Conservation (phyloP, 2,113 vertebrate genomes). For the Hydrochoerus hydrochaeris region DNA sequence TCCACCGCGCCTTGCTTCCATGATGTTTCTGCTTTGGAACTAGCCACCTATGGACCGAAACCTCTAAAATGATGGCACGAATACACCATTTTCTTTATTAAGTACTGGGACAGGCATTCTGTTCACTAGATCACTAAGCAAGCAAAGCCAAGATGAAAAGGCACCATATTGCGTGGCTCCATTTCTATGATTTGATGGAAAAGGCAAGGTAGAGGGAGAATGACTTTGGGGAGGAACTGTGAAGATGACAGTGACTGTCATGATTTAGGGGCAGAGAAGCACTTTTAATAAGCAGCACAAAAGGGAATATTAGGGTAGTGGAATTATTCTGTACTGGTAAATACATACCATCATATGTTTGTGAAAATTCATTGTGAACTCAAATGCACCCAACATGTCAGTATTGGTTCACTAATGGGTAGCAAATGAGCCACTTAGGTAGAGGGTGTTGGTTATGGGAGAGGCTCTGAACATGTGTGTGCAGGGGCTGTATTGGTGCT, state of each 20-base stretch:
- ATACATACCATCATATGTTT: not conserved
- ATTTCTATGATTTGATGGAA: not conserved
- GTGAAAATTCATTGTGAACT: not conserved
- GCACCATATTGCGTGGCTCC: not conserved
- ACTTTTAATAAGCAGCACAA: not conserved
- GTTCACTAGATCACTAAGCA: not conserved
- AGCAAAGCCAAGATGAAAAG: not conserved
- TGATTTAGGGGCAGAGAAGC: not conserved
- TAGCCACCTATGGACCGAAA: not conserved
- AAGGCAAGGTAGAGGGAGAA: not conserved
- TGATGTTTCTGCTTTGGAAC: not conserved
- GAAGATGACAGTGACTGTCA: not conserved
- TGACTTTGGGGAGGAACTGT: not conserved
- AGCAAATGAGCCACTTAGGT: not conserved
- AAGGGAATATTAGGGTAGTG: not conserved
- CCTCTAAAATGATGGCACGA: not conserved
- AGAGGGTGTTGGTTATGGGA: not conserved
- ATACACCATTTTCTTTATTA: not conserved
- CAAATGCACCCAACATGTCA: not conserved
- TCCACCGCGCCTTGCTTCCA: too few relatives aligned
- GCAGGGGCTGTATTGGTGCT: rapidly evolving
- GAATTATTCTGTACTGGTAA: not conserved
- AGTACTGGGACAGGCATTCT: not conserved
- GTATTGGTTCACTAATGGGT: not conserved
- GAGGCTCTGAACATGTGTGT: too few relatives aligned